Evolutionary conservation across 2,797 vertebrate species (phyloP).

Genomic region (Rhinoraja longicauda): DNA sequence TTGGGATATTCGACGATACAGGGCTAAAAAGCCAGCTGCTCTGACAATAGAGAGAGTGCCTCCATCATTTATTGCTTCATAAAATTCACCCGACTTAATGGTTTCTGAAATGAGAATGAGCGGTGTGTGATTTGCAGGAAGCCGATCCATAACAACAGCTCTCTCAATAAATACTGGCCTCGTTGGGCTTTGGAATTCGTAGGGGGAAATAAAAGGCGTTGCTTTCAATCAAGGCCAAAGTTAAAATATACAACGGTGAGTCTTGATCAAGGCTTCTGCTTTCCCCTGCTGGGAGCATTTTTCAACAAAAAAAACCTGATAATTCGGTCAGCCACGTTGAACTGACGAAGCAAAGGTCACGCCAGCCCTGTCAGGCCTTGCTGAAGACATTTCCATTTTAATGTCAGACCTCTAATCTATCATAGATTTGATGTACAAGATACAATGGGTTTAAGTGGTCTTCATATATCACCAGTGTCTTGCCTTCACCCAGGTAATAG

Average conservation of each 20-base stretch:
- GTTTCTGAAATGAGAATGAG: constrained; percentile 72
- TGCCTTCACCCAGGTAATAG: constrained; percentile 82
- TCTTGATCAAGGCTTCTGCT: constrained; percentile 38
- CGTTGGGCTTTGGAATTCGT: constrained; percentile 45
- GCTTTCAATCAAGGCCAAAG: constrained; percentile 57
- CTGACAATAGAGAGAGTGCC: constrained; percentile 65
- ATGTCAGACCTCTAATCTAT: constrained; percentile 95
- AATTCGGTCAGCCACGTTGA: constrained; percentile 78
- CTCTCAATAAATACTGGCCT: constrained; percentile 68
- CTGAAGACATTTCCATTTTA: constrained; percentile 97
- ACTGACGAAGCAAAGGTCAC: constrained; percentile 74
- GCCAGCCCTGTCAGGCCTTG: constrained; percentile 73
- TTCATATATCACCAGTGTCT: constrained; percentile 80
- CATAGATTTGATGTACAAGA: constrained; percentile 87
- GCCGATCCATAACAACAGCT: constrained; percentile 70
- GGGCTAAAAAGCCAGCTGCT: constrained; percentile 72
- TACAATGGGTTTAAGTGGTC: constrained; percentile 82
- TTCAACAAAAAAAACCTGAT: constrained; percentile 76
- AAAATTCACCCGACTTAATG: constrained; percentile 68
- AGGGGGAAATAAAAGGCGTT: constrained; percentile 43
- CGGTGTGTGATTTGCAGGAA: constrained; percentile 64
- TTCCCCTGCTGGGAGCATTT: constrained; percentile 42
- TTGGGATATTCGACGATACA: constrained; percentile 61
- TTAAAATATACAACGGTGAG: constrained; percentile 53
- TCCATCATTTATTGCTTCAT: constrained; percentile 76